Evolutionary conservation across 1,140 invertebrate species (phyloP).

Genomic region (Macrobrachium rosenbergii): DNA sequence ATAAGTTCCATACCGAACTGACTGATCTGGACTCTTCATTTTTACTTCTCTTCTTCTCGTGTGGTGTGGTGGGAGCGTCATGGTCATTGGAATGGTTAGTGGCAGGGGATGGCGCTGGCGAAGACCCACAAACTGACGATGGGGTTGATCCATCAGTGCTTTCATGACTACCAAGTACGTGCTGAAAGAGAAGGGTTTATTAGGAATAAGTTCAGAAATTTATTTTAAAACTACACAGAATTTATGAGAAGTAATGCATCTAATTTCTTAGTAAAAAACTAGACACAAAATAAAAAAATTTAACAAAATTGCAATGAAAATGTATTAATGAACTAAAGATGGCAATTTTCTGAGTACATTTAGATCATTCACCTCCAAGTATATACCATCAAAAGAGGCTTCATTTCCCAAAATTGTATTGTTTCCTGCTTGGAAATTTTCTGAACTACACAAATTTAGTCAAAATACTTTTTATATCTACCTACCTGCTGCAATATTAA

Average conservation of each 20-base stretch:
- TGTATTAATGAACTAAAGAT: too few relatives aligned
- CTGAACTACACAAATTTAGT: too few relatives aligned
- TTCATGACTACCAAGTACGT: conserved; percentile 67
- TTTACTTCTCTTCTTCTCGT: conserved; percentile 66
- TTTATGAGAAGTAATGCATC: background rate
- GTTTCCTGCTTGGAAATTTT: too few relatives aligned
- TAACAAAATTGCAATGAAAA: too few relatives aligned
- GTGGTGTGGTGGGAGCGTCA: conserved; percentile 64
- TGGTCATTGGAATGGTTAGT: conserved; percentile 73
- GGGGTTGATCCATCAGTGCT: conserved; percentile 74
- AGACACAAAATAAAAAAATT: too few relatives aligned
- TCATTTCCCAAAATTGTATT: too few relatives aligned
- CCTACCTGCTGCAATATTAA: too few relatives aligned
- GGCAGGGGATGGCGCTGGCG: conserved; percentile 76
- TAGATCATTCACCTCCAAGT: too few relatives aligned
- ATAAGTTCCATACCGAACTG: conserved; percentile 37
- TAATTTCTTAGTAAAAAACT: background rate
- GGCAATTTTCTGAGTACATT: too few relatives aligned
- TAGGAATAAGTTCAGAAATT: background rate
- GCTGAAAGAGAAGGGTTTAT: conserved; percentile 39
- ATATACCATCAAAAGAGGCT: too few relatives aligned
- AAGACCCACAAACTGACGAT: conserved; percentile 83
- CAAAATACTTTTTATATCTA: too few relatives aligned
- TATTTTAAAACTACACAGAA: background rate
- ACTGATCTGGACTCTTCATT: conserved; percentile 59